Conservation (phyloP, 2,797 vertebrate genomes). For the Sternarchorhynchus goeldii region DNA sequence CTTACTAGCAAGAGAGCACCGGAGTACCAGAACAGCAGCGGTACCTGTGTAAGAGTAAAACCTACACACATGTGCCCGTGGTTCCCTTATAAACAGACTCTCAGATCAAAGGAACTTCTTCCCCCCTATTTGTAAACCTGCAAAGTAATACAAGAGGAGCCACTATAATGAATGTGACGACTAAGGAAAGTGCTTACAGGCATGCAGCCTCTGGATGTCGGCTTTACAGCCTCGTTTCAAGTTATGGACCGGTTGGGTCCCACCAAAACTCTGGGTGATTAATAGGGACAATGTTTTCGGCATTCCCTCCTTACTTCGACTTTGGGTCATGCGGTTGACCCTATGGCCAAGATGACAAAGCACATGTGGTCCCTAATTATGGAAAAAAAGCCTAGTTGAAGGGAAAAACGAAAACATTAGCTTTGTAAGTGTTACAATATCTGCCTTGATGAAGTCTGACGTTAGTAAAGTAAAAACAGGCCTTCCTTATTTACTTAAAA, state of each 20-base stretch:
- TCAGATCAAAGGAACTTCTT: slow-evolving; percentile 43
- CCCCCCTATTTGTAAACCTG: slow-evolving; percentile 39
- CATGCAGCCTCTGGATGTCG: slow-evolving; percentile 10
- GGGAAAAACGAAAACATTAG: slow-evolving; percentile 50
- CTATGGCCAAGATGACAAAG: slow-evolving; percentile 43
- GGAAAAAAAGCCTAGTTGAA: slow-evolving; percentile 55
- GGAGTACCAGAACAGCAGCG: slow-evolving; percentile 48
- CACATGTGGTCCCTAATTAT: slow-evolving; percentile 53
- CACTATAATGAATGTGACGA: background rate
- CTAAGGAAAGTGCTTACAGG: background rate
- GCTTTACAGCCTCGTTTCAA: slow-evolving; percentile 17
- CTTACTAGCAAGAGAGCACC: slow-evolving; percentile 48
- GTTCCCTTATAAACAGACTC: slow-evolving; percentile 22
- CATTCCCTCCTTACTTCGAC: slow-evolving; percentile 25
- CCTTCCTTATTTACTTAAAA: slow-evolving; percentile 40
- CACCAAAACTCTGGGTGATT: slow-evolving; percentile 17
- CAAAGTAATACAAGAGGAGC: background rate
- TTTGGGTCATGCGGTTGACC: slow-evolving; percentile 48
- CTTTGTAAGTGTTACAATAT: slow-evolving; percentile 38
- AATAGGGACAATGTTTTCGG: slow-evolving; percentile 35
- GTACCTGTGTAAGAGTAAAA: slow-evolving; percentile 42
- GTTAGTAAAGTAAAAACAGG: slow-evolving; percentile 50
- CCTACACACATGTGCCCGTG: background rate
- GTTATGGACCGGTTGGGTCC: slow-evolving; percentile 28
- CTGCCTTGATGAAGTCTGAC: slow-evolving; percentile 45